These are phyloP conservation scores for Diorhabda elongata DNA, from an alignment of 1,140 invertebrate genomes.

Conservation along the genomic window DNA sequence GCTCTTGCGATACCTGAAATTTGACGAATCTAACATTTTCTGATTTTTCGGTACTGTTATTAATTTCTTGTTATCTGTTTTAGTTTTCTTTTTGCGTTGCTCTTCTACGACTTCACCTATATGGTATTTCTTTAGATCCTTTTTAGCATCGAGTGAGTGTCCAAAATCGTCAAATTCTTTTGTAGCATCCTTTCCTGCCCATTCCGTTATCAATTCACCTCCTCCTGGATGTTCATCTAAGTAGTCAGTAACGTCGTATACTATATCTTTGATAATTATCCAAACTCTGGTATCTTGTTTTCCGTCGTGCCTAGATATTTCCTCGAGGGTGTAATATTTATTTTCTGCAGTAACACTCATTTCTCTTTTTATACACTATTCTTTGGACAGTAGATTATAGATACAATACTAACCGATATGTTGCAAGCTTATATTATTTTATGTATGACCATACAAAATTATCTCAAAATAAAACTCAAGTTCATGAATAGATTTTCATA, in stretches of 20 bases:
- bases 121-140: constrained; percentile 55
- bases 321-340: constrained; percentile 49
- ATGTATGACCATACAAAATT: too few species aligned
- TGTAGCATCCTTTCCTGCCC: constrained; percentile 61
- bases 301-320: constrained; percentile 57
- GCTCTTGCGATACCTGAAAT: not conserved
- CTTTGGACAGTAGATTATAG: too few species aligned
- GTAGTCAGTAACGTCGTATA: constrained; percentile 66
- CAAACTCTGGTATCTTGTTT: constrained; percentile 51
- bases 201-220: constrained; percentile 56
- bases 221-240: constrained; percentile 65
- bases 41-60: not conserved
- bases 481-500: too few species aligned
- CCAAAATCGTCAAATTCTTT: constrained; percentile 60
- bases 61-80: not conserved
- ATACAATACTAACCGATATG: too few species aligned
- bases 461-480: too few species aligned
- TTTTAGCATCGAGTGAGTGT: constrained; percentile 60
- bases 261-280: constrained; percentile 58
- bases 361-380: too few species aligned
- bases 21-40: not conserved
- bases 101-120: constrained; percentile 61
- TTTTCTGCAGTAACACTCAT: constrained; percentile 17
- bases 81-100: constrained; percentile 3
- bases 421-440: too few species aligned